Evolutionary conservation across 2,797 vertebrate species (phyloP).

Genomic region (Scarus forsteni): DNA sequence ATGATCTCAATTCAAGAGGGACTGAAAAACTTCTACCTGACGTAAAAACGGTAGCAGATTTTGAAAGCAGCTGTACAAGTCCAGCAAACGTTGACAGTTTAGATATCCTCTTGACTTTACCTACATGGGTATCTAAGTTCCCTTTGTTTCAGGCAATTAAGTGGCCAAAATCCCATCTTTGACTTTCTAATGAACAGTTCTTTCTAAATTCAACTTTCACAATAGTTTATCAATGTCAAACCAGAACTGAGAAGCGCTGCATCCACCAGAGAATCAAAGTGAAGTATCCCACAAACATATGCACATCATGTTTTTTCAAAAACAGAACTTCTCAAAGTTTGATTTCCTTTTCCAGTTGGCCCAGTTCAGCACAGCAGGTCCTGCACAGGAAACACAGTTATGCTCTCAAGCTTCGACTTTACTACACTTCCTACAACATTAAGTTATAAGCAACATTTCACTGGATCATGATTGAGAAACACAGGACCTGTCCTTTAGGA

Average conservation of each 20-base stretch:
- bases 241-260: not conserved
- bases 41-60: constrained; percentile 1
- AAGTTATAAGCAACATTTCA: constrained; percentile 47
- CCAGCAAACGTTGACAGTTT: not conserved
- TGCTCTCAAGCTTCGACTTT: constrained; percentile 9
- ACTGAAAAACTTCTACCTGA: not conserved
- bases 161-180: not conserved
- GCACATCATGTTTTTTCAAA: not conserved
- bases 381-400: constrained; percentile 15
- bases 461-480: not conserved
- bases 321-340: not conserved
- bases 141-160: not conserved
- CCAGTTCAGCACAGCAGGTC: constrained; percentile 28
- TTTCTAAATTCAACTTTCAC: not conserved
- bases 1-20: not conserved
- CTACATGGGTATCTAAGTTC: not conserved
- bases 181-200: not conserved
- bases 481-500: not conserved
- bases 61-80: not conserved
- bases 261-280: too few relatives aligned
- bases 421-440: not conserved
- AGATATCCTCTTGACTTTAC: not conserved
- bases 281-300: too few relatives aligned
- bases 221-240: not conserved
- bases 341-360: constrained; percentile 5